Evolutionary conservation across 1,140 invertebrate species (phyloP), one percentile per base, ranked within the genome.

Genomic region (Drosophila albomicans): DNA sequence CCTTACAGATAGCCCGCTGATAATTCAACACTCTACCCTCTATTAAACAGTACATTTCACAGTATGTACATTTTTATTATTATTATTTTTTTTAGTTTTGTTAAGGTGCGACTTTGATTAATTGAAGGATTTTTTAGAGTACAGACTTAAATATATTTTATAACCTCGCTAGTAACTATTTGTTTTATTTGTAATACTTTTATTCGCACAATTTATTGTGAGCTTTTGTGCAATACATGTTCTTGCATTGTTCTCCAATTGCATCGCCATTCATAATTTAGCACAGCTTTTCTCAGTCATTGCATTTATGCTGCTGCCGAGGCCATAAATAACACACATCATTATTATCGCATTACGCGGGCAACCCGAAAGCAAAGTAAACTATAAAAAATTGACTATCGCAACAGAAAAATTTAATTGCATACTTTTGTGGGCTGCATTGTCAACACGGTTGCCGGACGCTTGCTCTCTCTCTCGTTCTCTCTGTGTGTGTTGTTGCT

Each of bases 291-390:
- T 63, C 41, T 28, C 51, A 46, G 43, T 57, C 41, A 16, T 13
- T 52, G 16, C 49, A 32, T 20, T 51, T 48, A 2, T 32, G 6
- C 35, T 28, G 8, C n/a, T 28, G 51, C 5, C 15, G 58, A 10
- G 13, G 45, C 11, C 59, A 74, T 77, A 77, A 73, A 74, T 77
- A 77, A 74, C 38, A 43, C 57, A 77, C 75, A 77, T 73, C 84
- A 88, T 87, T 88, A 87, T 78, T 84, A 84, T 80, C 77, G 81
- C 80, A 88, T 87, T 84, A 84, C 54, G 32, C 45, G 54, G 65
- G 16, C 61, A 77, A 58, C 59, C 79, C 35, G 20, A 71, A 57
- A 62, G 57, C 38, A 25, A 57, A 63, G 72, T 41, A 70, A 65
- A 76, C 74, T 59, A 66, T 76, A 67, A 52, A 72, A 72, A 71